phyloP scores from a whole-genome alignment of 2,113 vertebrate species.

The Arothron firmamentum region DNA sequence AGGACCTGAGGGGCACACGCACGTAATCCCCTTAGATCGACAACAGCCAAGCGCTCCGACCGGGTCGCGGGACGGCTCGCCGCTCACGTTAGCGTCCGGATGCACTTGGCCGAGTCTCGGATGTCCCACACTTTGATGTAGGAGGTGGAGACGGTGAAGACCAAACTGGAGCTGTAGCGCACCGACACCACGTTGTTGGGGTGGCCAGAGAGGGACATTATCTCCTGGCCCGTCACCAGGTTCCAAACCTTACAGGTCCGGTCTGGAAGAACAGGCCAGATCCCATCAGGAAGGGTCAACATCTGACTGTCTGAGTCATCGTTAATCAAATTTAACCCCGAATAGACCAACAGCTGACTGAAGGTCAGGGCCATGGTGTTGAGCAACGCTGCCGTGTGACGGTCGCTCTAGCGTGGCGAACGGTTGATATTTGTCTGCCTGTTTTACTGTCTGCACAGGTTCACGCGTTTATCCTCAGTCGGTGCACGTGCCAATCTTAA shows the following conservation, averaged over 20 bases:
- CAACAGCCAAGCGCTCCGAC: no score
- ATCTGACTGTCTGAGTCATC: no score
- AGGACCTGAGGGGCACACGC: slow-evolving; percentile 78
- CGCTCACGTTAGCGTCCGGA: slow-evolving; percentile 92
- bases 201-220: slow-evolving; percentile 85
- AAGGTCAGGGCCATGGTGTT: no score
- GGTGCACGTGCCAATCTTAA: slow-evolving; percentile 25
- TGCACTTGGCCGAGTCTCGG: slow-evolving; percentile 93
- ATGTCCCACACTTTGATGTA: slow-evolving; percentile 99
- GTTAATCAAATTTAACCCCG: no score
- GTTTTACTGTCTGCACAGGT: not conserved
- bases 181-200: slow-evolving; percentile 93
- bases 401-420: no score
- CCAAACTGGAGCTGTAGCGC: slow-evolving; percentile 93
- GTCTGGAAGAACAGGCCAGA: slow-evolving; percentile 69
- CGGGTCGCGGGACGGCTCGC: no score
- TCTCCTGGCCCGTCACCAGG: slow-evolving; percentile 96
- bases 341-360: no score
- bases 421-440: no score
- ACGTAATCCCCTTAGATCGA: no score
- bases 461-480: slow-evolving; percentile 13
- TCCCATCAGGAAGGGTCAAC: no score
- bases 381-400: no score
- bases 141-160: slow-evolving; percentile 95
- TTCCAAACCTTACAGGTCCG: slow-evolving; percentile 99